Conservation (phyloP, 1,140 invertebrate species). For the Drosophila funebris region DNA sequence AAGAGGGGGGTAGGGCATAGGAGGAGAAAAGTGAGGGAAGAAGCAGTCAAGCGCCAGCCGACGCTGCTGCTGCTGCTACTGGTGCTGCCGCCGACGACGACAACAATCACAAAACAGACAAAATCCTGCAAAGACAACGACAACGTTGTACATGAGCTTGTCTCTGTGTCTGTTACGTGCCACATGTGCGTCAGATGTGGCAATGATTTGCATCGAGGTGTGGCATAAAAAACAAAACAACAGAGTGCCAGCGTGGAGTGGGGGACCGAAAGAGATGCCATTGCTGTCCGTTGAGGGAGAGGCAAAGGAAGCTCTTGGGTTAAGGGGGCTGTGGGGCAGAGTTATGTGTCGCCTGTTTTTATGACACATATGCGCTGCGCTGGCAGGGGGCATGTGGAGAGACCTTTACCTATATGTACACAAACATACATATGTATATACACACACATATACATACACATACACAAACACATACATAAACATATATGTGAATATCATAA, state of each 20-base stretch:
- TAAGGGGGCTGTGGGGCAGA: constrained; percentile 33
- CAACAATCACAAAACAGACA: constrained; percentile 76
- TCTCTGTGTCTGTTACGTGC: constrained; percentile 73
- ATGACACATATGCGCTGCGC: constrained; percentile 63
- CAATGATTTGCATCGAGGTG: constrained; percentile 80
- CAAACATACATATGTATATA: no score
- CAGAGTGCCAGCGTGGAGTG: constrained; percentile 19
- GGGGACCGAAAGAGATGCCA: neutral
- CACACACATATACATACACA: constrained; percentile 10
- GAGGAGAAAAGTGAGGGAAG: neutral
- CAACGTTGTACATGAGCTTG: constrained; percentile 60
- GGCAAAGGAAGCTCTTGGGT: neutral
- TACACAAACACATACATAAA: constrained; percentile 10
- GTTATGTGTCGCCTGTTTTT: constrained; percentile 73
- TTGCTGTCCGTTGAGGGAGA: neutral
- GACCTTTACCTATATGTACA: constrained; percentile 38
- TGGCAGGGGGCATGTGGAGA: neutral
- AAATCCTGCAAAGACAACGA: constrained; percentile 61
- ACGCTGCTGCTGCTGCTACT: neutral
- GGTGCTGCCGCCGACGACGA: constrained; percentile 19
- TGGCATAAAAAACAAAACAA: constrained; percentile 78
- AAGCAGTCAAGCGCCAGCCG: constrained; percentile 12
- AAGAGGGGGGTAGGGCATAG: constrained; percentile 8
- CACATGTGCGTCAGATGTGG: constrained; percentile 80
- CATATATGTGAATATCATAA: constrained; percentile 29